These are phyloP conservation scores for Calliopum simillimum DNA, from an alignment of 2,888 invertebrate species.

Conservation along the genomic window DNA sequence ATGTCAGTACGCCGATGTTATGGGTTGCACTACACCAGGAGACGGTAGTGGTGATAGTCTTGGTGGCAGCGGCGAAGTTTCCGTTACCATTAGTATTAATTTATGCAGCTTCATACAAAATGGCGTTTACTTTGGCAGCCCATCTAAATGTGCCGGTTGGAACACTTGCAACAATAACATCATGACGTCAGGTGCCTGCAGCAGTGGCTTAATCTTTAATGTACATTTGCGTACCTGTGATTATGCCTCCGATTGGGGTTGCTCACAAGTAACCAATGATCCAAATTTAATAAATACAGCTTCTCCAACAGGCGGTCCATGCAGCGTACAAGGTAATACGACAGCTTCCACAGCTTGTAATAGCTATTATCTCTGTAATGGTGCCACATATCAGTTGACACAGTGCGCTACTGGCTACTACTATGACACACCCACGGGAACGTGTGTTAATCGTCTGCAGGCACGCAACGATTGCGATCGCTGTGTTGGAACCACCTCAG, in stretches of 20 bases:
- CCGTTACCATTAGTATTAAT: conserved; percentile 31
- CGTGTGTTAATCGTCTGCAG: conserved; percentile 48
- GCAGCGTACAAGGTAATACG: conserved; percentile 29
- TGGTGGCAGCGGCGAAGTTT: neutral
- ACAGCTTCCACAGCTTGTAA: conserved; percentile 45
- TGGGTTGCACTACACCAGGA: conserved; percentile 37
- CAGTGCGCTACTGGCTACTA: conserved; percentile 44
- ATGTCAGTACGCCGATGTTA: conserved; percentile 46
- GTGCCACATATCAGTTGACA: conserved; percentile 39
- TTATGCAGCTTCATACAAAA: conserved; percentile 48
- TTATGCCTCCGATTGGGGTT: conserved; percentile 44
- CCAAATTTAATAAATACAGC: conserved; percentile 24
- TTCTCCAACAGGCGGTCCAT: conserved; percentile 32
- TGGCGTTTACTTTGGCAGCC: conserved; percentile 49
- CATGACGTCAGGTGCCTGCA: conserved; percentile 43
- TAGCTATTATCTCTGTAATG: conserved; percentile 49
- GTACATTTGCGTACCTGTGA: conserved; percentile 42
- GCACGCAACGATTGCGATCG: conserved; percentile 55
- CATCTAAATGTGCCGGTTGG: conserved; percentile 49
- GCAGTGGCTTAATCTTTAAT: conserved; percentile 42
- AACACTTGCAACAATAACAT: conserved; percentile 46
- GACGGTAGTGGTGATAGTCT: neutral
- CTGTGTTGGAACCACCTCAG: conserved; percentile 45
- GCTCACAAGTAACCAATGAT: conserved; percentile 51
- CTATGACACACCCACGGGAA: conserved; percentile 45